Evolutionary conservation across 1,140 invertebrate genomes (phyloP).

Genomic region (Uloborus diversus): DNA sequence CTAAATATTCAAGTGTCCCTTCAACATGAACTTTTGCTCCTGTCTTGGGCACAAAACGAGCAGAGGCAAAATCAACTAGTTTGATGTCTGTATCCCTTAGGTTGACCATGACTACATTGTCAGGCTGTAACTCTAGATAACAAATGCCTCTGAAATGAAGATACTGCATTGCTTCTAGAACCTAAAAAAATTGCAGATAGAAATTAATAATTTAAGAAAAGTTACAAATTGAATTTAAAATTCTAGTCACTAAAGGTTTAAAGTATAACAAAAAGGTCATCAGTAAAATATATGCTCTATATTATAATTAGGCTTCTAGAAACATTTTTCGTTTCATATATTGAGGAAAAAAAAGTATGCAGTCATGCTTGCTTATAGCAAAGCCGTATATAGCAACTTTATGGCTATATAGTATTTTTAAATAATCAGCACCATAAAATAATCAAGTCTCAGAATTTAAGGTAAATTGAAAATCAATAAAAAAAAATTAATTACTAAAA

Average conservation of each 20-base stretch:
- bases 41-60: slow-evolving; percentile 80
- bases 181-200: slow-evolving; percentile 64
- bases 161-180: slow-evolving; percentile 88
- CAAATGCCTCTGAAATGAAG: slow-evolving; percentile 91
- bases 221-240: not conserved
- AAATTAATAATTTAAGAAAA: not conserved
- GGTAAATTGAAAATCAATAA: too few species aligned
- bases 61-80: slow-evolving; percentile 88
- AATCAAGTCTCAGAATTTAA: too few species aligned
- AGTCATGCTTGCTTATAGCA: too few species aligned
- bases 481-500: too few species aligned
- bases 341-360: too few species aligned
- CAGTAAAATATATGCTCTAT: too few species aligned
- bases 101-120: slow-evolving; percentile 94
- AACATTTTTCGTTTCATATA: too few species aligned
- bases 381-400: too few species aligned
- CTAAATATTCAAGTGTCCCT: slow-evolving; percentile 59
- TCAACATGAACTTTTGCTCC: slow-evolving; percentile 75
- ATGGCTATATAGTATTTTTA: too few species aligned
- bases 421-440: too few species aligned
- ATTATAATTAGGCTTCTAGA: too few species aligned
- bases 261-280: too few species aligned
- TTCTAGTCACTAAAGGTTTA: not conserved
- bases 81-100: slow-evolving; percentile 85
- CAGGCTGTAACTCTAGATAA: slow-evolving; percentile 93